Conservation (phyloP, 2,113 vertebrate species). For the Gallinago paraguaiae region DNA sequence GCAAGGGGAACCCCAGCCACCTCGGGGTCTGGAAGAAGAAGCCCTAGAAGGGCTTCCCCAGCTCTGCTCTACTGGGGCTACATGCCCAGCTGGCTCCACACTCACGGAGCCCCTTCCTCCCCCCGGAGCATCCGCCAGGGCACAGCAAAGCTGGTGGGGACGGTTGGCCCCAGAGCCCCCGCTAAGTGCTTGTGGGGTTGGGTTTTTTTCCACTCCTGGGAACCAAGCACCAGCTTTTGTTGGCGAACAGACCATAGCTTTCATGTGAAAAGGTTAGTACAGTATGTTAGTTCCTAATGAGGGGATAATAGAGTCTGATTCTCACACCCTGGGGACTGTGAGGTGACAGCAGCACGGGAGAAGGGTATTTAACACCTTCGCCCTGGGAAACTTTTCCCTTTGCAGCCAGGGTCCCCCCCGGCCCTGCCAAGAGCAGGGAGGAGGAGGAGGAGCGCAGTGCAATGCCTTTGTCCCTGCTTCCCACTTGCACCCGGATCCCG, state of each 20-base stretch:
- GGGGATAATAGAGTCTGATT: conserved; percentile 48
- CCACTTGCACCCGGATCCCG: neutral
- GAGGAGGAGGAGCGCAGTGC: neutral
- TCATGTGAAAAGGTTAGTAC: conserved; percentile 58
- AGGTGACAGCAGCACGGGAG: conserved; percentile 61
- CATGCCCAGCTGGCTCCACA: fast-evolving
- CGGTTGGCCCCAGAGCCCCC: neutral
- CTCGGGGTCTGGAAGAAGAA: neutral
- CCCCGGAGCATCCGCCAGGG: fast-evolving
- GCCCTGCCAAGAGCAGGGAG: neutral
- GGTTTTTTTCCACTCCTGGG: conserved; percentile 29
- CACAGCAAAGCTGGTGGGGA: neutral
- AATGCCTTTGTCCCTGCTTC: neutral
- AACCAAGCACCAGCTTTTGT: conserved; percentile 46
- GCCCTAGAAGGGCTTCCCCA: neutral
- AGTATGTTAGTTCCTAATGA: conserved; percentile 55
- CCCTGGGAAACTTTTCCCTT: conserved; percentile 40
- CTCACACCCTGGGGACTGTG: conserved; percentile 17
- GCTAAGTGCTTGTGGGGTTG: neutral
- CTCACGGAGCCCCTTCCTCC: neutral
- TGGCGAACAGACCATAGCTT: conserved; percentile 28
- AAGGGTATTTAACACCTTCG: conserved; percentile 42
- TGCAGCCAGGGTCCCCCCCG: neutral
- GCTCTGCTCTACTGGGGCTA: neutral
- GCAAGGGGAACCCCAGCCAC: neutral